Evolutionary conservation across 2,888 invertebrate species (phyloP).

Genomic region (Platypus cylindrus): DNA sequence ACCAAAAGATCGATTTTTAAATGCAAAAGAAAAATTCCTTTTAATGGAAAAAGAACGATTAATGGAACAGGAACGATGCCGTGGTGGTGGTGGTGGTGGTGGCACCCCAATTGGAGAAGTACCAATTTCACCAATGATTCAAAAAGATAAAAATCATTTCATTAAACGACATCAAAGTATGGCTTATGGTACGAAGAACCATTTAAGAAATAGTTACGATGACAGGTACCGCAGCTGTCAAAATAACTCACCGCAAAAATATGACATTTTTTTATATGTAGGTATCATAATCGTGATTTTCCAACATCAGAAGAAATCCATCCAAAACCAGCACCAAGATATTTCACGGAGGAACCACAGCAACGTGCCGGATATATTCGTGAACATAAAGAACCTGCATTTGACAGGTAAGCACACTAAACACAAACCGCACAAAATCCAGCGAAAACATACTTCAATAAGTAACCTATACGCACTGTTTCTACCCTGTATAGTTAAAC

Average conservation of each 20-base stretch:
- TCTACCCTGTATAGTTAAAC: no score
- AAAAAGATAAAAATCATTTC: slow-evolving; percentile 21
- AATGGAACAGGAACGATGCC: slow-evolving; percentile 37
- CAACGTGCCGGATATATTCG: no score
- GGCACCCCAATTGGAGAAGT: no score
- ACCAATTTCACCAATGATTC: slow-evolving; percentile 24
- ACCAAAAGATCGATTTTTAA: slow-evolving; percentile 70
- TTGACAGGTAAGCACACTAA: not conserved
- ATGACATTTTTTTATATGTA: slow-evolving; percentile 20
- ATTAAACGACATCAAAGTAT: slow-evolving; percentile 22
- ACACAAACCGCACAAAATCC: no score
- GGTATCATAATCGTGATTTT: slow-evolving; percentile 19
- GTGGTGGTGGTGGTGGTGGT: no score
- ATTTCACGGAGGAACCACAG: slow-evolving; percentile 24
- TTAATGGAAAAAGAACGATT: slow-evolving; percentile 61
- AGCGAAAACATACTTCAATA: no score
- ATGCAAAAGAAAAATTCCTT: slow-evolving; percentile 76
- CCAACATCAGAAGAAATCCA: slow-evolving; percentile 19
- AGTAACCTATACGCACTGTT: no score
- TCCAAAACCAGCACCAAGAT: slow-evolving; percentile 30
- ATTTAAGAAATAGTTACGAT: slow-evolving; percentile 11
- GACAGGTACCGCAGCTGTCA: slow-evolving; percentile 10
- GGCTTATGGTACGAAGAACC: slow-evolving; percentile 14
- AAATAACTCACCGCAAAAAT: not conserved
- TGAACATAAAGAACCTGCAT: not conserved